phyloP scores from a whole-genome alignment of 2,113 vertebrate species.

The Procavia capensis region DNA sequence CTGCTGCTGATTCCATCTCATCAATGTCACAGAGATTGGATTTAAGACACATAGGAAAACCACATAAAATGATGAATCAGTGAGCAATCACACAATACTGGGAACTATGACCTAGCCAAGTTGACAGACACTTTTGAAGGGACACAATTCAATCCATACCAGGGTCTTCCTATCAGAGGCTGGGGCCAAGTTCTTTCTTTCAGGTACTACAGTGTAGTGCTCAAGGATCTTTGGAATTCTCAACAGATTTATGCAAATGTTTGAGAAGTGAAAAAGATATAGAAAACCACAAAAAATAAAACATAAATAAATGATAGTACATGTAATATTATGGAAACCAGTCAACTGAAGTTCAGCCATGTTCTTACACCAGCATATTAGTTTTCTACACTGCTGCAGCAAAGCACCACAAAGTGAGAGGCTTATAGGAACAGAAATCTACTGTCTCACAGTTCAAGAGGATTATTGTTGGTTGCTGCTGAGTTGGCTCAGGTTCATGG shows the following conservation, averaged over 20 bases:
- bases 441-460: not conserved
- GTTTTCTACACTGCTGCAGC: not conserved
- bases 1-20: no score
- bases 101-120: no score
- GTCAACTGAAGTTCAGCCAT: not conserved
- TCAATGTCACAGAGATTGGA: no score
- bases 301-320: not conserved
- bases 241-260: not conserved
- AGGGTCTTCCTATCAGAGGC: not conserved
- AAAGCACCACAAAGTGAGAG: not conserved
- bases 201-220: not conserved
- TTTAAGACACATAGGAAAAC: no score
- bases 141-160: no score
- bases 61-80: no score
- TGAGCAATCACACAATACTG: no score
- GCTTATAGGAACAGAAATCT: not conserved
- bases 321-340: not conserved
- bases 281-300: not conserved
- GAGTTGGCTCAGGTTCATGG: not conserved
- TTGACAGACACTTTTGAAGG: no score
- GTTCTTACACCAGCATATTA: not conserved
- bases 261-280: not conserved
- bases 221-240: not conserved
- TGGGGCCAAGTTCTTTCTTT: not conserved
- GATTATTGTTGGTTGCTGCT: not conserved